Base-by-base conservation (phyloP, 1,140 invertebrate species). In the Saccostrea cuccullata region DNA sequence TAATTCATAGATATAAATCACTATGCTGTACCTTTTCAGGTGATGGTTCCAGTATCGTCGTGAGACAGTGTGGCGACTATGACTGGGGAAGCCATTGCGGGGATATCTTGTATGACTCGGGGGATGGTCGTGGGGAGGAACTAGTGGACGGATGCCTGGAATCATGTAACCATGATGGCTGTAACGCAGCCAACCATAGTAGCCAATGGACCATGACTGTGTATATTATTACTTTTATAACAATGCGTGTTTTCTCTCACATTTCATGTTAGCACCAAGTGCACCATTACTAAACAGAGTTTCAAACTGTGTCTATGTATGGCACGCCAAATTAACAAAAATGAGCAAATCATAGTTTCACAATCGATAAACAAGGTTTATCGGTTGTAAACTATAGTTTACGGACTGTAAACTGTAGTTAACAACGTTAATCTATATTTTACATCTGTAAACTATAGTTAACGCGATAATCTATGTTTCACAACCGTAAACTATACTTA, bases 1-100 rank as follows among this genome's bases (percentile, higher is more conserved):
- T 64, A 20, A 8, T 64, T 20, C 58, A 2, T 64, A 1, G 17
- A 20, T 15, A 20, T 20, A 64, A 64, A 5, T 47, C 9, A 13
- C 23, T 84, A 3, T 15, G 13, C 17, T 85, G 47, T 83, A 23
- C 26, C 55, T 87, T 89, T 90, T 9, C 92, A 93, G 93, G 89
- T 83, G 92, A 92, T 87, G 92, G 93, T 0, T 89, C 89, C 13
- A 86, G 67, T 15, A 90, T 93, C 64, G 58, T 91, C 55, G 91
- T 93, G 3, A 90, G 93, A 17, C 91, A 92, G 40, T 93, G 93
- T 89, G 90, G 90, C 30, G 84, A 92, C 64, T 77, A 86, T 13
- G 90, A 93, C 88, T 93, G 93, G 93, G 93, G 93, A 15, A 90
- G 91, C 55, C 92, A 93, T 86, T 93, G 93, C 87, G 93, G 93